phyloP scores from a whole-genome alignment of 2,113 vertebrate genomes.

The Anthoscopus minutus region DNA sequence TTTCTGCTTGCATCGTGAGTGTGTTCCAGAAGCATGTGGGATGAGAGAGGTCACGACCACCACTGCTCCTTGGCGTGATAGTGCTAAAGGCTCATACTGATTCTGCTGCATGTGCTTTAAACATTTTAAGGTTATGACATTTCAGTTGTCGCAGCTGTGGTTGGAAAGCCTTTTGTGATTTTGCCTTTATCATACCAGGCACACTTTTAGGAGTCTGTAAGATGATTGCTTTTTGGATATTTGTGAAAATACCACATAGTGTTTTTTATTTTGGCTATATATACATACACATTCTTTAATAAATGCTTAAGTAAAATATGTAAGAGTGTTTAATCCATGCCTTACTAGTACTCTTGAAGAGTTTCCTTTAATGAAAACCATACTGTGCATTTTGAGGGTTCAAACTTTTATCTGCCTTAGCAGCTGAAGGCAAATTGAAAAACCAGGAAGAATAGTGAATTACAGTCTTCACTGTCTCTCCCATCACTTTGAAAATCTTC shows the following conservation, averaged over 20 bases:
- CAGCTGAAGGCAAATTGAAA: background rate
- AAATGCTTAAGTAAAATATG: background rate
- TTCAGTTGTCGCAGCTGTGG: background rate
- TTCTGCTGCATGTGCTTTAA: background rate
- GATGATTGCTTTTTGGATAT: background rate
- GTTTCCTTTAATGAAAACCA: background rate
- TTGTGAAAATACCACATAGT: background rate
- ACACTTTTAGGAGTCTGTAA: background rate
- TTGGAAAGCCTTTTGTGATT: background rate
- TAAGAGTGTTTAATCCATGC: background rate
- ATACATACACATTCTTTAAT: background rate
- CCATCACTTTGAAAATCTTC: constrained; percentile 18
- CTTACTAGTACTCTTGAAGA: background rate
- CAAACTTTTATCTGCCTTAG: background rate
- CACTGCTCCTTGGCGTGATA: background rate
- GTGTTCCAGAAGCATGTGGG: background rate
- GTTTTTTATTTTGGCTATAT: background rate
- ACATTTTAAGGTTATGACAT: background rate
- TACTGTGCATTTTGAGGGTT: background rate
- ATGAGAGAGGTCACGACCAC: background rate
- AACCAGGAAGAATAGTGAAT: background rate
- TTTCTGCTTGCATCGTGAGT: background rate
- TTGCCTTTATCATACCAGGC: background rate
- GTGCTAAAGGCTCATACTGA: background rate
- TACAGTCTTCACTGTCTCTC: background rate